These are phyloP conservation scores for Oscheius sp. DNA, from an alignment of 1,140 invertebrate species.

Conservation along the genomic window DNA sequence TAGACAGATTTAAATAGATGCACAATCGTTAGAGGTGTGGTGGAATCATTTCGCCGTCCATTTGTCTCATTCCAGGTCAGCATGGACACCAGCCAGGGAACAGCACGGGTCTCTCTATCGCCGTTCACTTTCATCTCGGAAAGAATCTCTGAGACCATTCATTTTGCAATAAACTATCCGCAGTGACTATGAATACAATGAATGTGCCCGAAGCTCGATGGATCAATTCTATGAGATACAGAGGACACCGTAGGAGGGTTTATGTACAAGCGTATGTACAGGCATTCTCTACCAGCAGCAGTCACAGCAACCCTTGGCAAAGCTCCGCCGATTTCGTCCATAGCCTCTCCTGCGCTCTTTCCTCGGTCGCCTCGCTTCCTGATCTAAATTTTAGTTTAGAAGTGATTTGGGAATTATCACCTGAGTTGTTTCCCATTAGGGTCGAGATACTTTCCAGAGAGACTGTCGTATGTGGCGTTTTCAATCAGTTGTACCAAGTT, in stretches of 20 bases:
- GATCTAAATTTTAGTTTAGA: conserved; percentile 18
- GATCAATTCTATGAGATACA: too few species aligned
- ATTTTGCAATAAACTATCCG: too few species aligned
- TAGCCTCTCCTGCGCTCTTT: conserved; percentile 41
- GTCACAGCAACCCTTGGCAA: background rate
- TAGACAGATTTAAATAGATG: too few species aligned
- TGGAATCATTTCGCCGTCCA: too few species aligned
- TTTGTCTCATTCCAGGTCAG: too few species aligned
- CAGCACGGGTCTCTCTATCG: too few species aligned
- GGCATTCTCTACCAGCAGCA: conserved; percentile 3
- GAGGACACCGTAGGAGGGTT: background rate
- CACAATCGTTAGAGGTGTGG: too few species aligned
- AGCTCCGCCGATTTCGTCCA: conserved; percentile 7
- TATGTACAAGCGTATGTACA: conserved; percentile 11
- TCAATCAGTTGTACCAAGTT: conserved; percentile 37
- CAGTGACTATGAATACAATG: too few species aligned
- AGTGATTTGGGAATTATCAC: background rate
- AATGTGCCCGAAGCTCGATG: too few species aligned
- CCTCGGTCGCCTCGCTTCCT: conserved; percentile 39
- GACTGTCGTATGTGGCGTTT: conserved; percentile 14
- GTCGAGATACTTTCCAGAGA: conserved; percentile 43
- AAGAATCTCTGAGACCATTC: too few species aligned
- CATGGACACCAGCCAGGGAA: too few species aligned
- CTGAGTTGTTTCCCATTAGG: conserved; percentile 38
- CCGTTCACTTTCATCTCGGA: too few species aligned